Percentiles rank a stretch among this genome's conserved stretches.
phyloP scores from a whole-genome alignment of 2,888 invertebrate genomes.

The Junonia oenone region DNA sequence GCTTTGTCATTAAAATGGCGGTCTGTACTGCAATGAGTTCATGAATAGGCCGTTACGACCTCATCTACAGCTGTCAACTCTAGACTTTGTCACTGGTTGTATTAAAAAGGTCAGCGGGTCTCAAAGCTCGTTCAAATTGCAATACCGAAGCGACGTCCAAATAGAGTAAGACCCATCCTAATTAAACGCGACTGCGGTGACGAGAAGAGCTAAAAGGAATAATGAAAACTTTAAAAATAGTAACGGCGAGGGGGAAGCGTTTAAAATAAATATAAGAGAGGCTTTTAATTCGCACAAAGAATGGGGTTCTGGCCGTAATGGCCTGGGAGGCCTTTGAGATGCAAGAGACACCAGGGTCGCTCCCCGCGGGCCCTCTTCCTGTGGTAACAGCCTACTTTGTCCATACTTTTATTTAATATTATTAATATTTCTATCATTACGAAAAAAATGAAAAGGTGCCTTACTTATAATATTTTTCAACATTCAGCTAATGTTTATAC shows the following conservation, averaged over 20 bases:
- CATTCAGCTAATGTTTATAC: too few species aligned
- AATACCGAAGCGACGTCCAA: slow-evolving; percentile 28
- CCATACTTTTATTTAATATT: slow-evolving; percentile 15
- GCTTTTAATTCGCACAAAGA: slow-evolving; percentile 48
- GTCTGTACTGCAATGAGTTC: slow-evolving; percentile 8
- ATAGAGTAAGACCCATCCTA: slow-evolving; percentile 37
- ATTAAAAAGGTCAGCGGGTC: slow-evolving; percentile 24
- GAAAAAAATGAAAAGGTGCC: neutral
- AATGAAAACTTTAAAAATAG: slow-evolving; percentile 31
- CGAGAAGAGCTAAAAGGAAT: slow-evolving; percentile 33
- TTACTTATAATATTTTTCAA: too few species aligned
- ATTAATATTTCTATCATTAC: slow-evolving; percentile 9
- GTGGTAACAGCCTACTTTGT: slow-evolving; percentile 12
- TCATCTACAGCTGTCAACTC: slow-evolving; percentile 13
- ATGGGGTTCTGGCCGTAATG: slow-evolving; percentile 13
- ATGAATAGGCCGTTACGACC: slow-evolving; percentile 15
- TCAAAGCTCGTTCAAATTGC: slow-evolving; percentile 30
- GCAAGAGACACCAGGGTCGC: slow-evolving; percentile 15
- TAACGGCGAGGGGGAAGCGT: slow-evolving; percentile 33
- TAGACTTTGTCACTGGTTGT: slow-evolving; percentile 16
- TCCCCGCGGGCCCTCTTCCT: slow-evolving; percentile 16
- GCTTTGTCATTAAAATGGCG: slow-evolving; percentile 12
- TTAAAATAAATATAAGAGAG: slow-evolving; percentile 52
- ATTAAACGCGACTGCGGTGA: slow-evolving; percentile 44
- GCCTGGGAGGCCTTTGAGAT: slow-evolving; percentile 19